phyloP scores from a whole-genome alignment of 2,113 vertebrate species.

The Antechinus flavipes region DNA sequence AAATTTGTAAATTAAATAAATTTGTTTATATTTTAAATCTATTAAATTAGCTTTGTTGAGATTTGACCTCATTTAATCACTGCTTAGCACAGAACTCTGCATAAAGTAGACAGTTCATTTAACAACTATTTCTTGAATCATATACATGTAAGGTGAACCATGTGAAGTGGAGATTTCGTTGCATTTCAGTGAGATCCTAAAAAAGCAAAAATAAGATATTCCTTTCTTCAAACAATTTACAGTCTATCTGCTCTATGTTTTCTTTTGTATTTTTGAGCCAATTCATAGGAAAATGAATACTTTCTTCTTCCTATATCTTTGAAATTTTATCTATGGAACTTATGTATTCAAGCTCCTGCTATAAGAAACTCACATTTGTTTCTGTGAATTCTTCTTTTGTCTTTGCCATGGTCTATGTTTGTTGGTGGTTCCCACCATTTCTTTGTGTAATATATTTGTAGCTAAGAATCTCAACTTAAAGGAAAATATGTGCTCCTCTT shows the following conservation, averaged over 20 bases:
- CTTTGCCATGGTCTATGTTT: neutral
- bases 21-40: neutral
- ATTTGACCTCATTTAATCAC: neutral
- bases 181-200: neutral
- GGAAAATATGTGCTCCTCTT: too few species aligned
- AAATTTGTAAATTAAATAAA: neutral
- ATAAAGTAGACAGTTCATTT: neutral
- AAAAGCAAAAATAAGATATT: neutral
- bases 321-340: neutral
- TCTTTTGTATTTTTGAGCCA: neutral
- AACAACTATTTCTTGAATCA: neutral
- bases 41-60: neutral
- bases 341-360: neutral
- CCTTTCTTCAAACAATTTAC: neutral
- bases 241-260: neutral
- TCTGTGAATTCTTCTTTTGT: neutral
- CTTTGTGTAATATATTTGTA: neutral
- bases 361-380: neutral
- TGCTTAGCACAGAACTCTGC: neutral
- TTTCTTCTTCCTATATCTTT: neutral
- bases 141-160: neutral
- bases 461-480: neutral
- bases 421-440: neutral
- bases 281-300: neutral
- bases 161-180: neutral